Evolutionary conservation across 2,888 invertebrate genomes (phyloP).

Genomic region (Sacculina carcini): DNA sequence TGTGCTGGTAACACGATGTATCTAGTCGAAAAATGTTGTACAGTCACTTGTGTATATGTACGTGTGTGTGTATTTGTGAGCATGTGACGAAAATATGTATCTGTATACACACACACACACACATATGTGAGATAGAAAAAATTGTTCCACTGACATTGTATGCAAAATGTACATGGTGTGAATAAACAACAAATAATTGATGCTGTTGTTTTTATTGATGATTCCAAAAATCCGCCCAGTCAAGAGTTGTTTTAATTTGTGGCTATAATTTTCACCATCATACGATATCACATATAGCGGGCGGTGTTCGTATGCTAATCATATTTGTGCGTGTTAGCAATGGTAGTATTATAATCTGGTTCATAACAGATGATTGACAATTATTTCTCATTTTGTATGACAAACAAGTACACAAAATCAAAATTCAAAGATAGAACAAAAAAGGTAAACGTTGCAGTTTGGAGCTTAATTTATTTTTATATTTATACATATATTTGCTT

Average conservation of each 20-base stretch:
- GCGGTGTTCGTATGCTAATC: background rate
- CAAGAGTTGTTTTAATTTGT: background rate
- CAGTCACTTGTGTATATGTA: background rate
- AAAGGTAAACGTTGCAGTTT: too few relatives aligned
- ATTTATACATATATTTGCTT: too few relatives aligned
- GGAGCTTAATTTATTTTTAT: too few relatives aligned
- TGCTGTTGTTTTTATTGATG: too few relatives aligned
- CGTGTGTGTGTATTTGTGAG: background rate
- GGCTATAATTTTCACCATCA: background rate
- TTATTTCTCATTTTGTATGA: too few relatives aligned
- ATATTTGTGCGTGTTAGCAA: background rate
- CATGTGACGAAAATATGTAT: constrained; percentile 8
- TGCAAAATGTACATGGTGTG: background rate
- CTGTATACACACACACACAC: background rate
- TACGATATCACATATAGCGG: background rate
- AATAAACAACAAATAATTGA: too few relatives aligned
- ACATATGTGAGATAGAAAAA: background rate
- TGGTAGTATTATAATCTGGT: background rate
- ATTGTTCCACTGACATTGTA: background rate
- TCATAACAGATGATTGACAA: too few relatives aligned
- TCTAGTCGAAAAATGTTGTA: background rate
- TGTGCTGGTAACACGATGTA: too few relatives aligned
- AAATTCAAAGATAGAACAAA: too few relatives aligned
- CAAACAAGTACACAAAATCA: too few relatives aligned
- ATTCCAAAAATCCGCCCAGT: too few relatives aligned